These are phyloP conservation scores for Leucozona laternaria DNA, from an alignment of 2,888 invertebrate species.

Conservation along the genomic window DNA sequence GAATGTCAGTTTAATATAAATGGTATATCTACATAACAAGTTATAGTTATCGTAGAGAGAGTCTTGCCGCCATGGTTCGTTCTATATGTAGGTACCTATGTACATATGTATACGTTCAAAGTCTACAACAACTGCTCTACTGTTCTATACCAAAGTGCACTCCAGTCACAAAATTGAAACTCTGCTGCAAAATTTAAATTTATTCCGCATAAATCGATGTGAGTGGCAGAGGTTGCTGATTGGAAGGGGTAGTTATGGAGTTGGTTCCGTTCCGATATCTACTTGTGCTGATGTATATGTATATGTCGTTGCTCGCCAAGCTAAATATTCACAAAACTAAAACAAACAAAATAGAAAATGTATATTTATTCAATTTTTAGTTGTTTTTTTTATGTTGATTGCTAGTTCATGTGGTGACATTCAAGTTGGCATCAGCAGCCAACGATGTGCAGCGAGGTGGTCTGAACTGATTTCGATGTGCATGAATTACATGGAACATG, in stretches of 20 bases:
- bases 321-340: background rate
- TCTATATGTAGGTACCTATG: too few relatives aligned
- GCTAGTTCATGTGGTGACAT: slow-evolving; percentile 24
- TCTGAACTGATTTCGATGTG: slow-evolving; percentile 47
- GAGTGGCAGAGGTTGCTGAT: background rate
- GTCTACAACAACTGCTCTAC: background rate
- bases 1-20: background rate
- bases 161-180: slow-evolving; percentile 23
- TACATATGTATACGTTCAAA: too few relatives aligned
- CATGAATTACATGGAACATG: slow-evolving; percentile 27
- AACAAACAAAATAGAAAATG: slow-evolving; percentile 15
- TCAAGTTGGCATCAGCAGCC: slow-evolving; percentile 27
- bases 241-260: background rate
- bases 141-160: background rate
- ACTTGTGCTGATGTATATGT: background rate
- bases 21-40: too few relatives aligned
- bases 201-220: slow-evolving; percentile 34
- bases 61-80: background rate
- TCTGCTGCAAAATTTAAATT: slow-evolving; percentile 21
- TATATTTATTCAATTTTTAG: slow-evolving; percentile 11
- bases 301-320: slow-evolving; percentile 18
- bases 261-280: background rate
- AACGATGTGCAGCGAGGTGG: slow-evolving; percentile 44
- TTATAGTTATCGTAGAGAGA: background rate
- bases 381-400: background rate